These are phyloP conservation scores for Drosophila albomicans DNA, from an alignment of 1,140 invertebrate species.

Conservation along the genomic window DNA sequence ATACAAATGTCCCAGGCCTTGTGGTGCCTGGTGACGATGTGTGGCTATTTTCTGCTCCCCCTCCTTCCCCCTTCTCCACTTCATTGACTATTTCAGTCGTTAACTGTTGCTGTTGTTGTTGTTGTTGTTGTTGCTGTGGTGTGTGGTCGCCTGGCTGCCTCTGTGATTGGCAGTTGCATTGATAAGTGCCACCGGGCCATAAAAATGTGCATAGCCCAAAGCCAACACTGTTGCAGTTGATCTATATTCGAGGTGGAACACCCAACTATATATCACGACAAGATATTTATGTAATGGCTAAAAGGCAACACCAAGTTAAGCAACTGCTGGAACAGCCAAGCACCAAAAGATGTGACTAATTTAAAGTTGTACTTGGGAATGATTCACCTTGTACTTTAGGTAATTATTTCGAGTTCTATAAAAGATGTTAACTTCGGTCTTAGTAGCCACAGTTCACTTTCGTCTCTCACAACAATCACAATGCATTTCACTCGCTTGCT, in stretches of 20 bases:
- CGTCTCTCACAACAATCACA: slow-evolving; percentile 1
- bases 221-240: slow-evolving; percentile 9
- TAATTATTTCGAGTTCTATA: slow-evolving; percentile 12
- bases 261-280: slow-evolving; percentile 3
- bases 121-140: slow-evolving; percentile 9
- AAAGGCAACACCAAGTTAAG: not conserved
- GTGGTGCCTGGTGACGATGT: slow-evolving; percentile 47
- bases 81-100: not conserved
- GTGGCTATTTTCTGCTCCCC: slow-evolving; percentile 8
- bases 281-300: not conserved
- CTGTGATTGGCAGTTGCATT: slow-evolving; percentile 61
- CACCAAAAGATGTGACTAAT: slow-evolving; percentile 21
- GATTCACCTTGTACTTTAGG: not conserved
- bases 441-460: not conserved
- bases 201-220: slow-evolving; percentile 44
- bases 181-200: slow-evolving; percentile 52
- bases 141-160: slow-evolving; percentile 32
- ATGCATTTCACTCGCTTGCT: slow-evolving; percentile 11
- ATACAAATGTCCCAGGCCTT: slow-evolving; percentile 47
- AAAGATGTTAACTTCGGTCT: slow-evolving; percentile 11
- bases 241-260: slow-evolving; percentile 5
- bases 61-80: too few species aligned
- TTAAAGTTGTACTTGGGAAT: slow-evolving; percentile 11
- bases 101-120: not conserved
- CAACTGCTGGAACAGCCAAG: slow-evolving; percentile 17